Base-by-base conservation (phyloP, 2,888 invertebrate genomes). In the Ypsolopha scabrella region DNA sequence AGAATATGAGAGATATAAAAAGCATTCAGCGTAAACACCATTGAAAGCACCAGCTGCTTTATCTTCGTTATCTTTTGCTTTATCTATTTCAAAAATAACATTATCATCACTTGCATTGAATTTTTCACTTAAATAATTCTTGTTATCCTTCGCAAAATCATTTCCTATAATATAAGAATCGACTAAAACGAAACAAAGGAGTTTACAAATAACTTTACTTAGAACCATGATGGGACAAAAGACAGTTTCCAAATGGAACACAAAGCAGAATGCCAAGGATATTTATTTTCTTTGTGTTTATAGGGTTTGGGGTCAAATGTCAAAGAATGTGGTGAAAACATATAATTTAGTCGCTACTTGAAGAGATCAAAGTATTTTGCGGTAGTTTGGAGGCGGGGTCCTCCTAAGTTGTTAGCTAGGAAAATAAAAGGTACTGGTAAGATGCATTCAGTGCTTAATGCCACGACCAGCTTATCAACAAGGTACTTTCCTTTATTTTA, bases 1-100 rank as follows among this genome's bases (percentile, higher is more conserved):
- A 34, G 74, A 65, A 53, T 88, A 83, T 0, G 90, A 90, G 1
- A 90, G 64, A 59, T 85, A 80, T 34, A 88, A 52, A 45, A 90
- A 70, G 61, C 90, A 91, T 56, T 89, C 75, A 41, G 77, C 54
- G 71, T 90, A 87, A 58, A 90, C 77, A 63, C 87, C 75, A 65
- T 87, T 69, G 59, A 90, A 72, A 38, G 78, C 75, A 72, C 87
- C 58, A 63, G 77, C 61, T 7, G 71, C 60, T 57, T 62, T 54
- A 48, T 60, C 51, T 33, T 59, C 57, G 33, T 37, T 44, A 33
- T 48, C 35, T 41, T 41, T 24, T 36, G 43, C 9, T 43, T 43
- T 35, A n/a, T 46, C 34, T 3, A 46, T 46, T 35, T 46, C 46
- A 33, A 45, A n/a, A 45, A 24, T 39, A 39, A 37, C 14, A n/a